Conservation (phyloP, 2,888 invertebrate species). For the Marasmarcha lunaedactyla region DNA sequence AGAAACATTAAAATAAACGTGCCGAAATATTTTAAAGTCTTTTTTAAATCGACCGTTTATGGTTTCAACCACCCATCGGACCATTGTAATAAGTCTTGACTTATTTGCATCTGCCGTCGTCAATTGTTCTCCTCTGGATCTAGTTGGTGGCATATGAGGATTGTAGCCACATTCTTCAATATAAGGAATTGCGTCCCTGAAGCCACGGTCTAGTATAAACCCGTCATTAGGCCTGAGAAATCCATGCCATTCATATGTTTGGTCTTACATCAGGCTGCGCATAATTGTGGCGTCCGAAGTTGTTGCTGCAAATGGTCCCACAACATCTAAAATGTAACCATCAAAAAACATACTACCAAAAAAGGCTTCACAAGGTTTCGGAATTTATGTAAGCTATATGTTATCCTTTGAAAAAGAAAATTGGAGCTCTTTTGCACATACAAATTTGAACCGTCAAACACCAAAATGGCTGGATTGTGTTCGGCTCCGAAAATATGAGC, state of each 20-base stretch:
- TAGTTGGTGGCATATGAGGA: constrained; percentile 10
- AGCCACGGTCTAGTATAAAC: constrained; percentile 13
- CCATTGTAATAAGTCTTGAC: constrained; percentile 10
- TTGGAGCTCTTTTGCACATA: constrained; percentile 7
- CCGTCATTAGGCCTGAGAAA: constrained; percentile 9
- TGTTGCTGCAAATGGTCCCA: constrained; percentile 9
- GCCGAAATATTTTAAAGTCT: constrained; percentile 9
- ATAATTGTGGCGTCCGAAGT: constrained; percentile 9
- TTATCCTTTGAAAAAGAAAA: constrained; percentile 4
- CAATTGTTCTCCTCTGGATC: constrained; percentile 9
- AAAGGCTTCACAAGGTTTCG: constrained; percentile 10
- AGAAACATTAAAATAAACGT: constrained; percentile 8
- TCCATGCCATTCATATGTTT: constrained; percentile 1
- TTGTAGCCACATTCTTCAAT: constrained; percentile 10
- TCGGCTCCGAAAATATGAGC: constrained; percentile 6
- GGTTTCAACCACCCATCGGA: constrained; percentile 12
- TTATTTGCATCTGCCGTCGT: constrained; percentile 11
- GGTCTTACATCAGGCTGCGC: constrained; percentile 3
- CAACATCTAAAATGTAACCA: constrained; percentile 9
- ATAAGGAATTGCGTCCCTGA: constrained; percentile 10
- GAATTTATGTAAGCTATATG: constrained; percentile 9
- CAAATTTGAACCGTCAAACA: constrained; percentile 8
- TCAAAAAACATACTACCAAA: constrained; percentile 7
- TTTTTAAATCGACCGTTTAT: constrained; percentile 11
- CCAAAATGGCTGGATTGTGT: constrained; percentile 4